phyloP scores from a whole-genome alignment of 2,888 invertebrate genomes.

The Neoitamus cyanurus region DNA sequence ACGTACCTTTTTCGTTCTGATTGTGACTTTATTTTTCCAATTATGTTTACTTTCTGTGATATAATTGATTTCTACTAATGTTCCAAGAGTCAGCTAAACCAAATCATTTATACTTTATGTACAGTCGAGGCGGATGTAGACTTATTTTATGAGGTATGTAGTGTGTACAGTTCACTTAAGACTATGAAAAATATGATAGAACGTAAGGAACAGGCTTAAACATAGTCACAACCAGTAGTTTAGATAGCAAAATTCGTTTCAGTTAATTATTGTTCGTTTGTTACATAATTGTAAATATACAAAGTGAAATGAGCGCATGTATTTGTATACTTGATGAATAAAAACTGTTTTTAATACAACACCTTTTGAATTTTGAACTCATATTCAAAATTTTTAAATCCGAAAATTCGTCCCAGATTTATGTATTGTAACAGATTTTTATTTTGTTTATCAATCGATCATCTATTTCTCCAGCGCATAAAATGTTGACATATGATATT shows the following conservation, averaged over 20 bases:
- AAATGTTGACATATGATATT: too few relatives aligned
- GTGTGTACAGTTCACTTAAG: slow-evolving; percentile 4
- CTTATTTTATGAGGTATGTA: background rate
- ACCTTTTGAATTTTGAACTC: background rate
- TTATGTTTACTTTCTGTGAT: slow-evolving; percentile 33
- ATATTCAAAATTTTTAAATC: too few relatives aligned
- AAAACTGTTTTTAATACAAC: slow-evolving; percentile 41
- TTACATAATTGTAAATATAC: slow-evolving; percentile 31
- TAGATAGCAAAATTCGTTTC: slow-evolving; percentile 41
- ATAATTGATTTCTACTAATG: slow-evolving; percentile 18
- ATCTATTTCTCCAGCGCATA: too few relatives aligned
- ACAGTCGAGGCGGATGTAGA: background rate
- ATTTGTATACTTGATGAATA: slow-evolving; percentile 41
- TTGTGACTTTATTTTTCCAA: background rate
- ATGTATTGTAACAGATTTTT: too few relatives aligned
- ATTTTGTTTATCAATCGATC: too few relatives aligned
- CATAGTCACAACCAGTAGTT: slow-evolving; percentile 8
- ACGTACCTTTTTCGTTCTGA: background rate
- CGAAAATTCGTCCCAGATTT: background rate
- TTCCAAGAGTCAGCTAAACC: slow-evolving; percentile 9
- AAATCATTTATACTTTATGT: background rate
- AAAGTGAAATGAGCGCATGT: slow-evolving; percentile 33
- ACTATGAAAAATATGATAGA: background rate
- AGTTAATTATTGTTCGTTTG: slow-evolving; percentile 35
- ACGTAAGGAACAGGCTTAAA: slow-evolving; percentile 16